Conservation (phyloP, 2,888 invertebrate genomes). For the Lepas anatifera region DNA sequence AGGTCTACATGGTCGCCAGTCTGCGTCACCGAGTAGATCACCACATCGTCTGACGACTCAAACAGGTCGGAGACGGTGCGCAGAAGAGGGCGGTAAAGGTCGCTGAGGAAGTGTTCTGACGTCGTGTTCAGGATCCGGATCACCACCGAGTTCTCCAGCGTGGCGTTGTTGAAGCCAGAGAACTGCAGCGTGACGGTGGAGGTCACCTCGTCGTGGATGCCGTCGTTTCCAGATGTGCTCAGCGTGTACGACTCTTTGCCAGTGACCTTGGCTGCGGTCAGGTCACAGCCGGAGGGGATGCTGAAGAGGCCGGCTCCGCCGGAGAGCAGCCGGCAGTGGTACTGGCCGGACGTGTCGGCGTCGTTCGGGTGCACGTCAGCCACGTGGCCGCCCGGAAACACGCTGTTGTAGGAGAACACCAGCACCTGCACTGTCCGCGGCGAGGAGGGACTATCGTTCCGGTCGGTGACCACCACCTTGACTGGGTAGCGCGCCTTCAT, state of each 20-base stretch:
- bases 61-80: constrained; percentile 56
- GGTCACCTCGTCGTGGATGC: constrained; percentile 70
- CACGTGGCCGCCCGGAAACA: constrained; percentile 65
- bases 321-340: constrained; percentile 62
- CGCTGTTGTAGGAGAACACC: constrained; percentile 42
- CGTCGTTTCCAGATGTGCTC: constrained; percentile 77
- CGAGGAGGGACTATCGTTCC: constrained; percentile 81
- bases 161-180: constrained; percentile 61
- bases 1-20: constrained; percentile 24
- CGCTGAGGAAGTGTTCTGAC: constrained; percentile 55
- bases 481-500: constrained; percentile 70
- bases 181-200: constrained; percentile 77
- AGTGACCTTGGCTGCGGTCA: constrained; percentile 56
- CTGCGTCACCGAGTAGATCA: constrained; percentile 24
- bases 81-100: constrained; percentile 57
- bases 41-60: constrained; percentile 30
- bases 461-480: constrained; percentile 62
- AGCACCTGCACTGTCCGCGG: constrained; percentile 68
- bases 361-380: constrained; percentile 88
- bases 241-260: constrained; percentile 40
- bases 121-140: constrained; percentile 59
- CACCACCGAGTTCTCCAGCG: constrained; percentile 70
- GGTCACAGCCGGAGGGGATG: constrained; percentile 64
- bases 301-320: constrained; percentile 34
- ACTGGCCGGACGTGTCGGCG: constrained; percentile 77